Percentiles rank a stretch among this genome's conserved stretches.
Evolutionary conservation across 2,888 invertebrate genomes (phyloP).

Genomic region (Pollenia angustigena): DNA sequence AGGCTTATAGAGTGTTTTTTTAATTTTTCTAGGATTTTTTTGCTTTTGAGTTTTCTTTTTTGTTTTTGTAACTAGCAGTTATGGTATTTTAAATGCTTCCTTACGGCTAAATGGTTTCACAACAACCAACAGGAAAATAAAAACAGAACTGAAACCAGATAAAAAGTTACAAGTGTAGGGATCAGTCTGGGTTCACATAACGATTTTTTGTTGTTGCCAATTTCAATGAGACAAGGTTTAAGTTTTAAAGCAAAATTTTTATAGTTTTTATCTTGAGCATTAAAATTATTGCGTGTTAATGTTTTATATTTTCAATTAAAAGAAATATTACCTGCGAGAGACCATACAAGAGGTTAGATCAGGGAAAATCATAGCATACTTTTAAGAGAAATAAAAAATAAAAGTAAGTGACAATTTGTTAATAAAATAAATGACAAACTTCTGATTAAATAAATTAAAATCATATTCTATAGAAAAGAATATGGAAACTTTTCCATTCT

Average conservation of each 20-base stretch:
- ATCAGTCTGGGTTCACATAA: slow-evolving; percentile 50
- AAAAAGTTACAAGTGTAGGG: slow-evolving; percentile 55
- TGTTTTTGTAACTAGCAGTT: slow-evolving; percentile 56
- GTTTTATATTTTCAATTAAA: slow-evolving; percentile 60
- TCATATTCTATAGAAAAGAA: no score
- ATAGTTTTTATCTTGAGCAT: slow-evolving; percentile 3
- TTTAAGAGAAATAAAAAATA: no score
- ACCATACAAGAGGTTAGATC: not conserved
- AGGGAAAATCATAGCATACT: no score
- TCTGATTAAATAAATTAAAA: no score
- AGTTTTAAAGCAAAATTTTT: slow-evolving; percentile 27
- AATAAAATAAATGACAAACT: no score
- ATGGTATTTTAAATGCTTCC: slow-evolving; percentile 72
- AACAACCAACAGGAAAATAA: slow-evolving; percentile 28
- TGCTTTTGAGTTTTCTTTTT: not conserved
- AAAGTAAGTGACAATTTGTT: no score
- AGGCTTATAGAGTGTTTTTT: slow-evolving; percentile 64
- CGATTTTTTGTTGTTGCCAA: not conserved
- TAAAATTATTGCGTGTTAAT: slow-evolving; percentile 65
- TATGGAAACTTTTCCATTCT: no score
- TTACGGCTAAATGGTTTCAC: slow-evolving; percentile 66
- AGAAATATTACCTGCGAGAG: not conserved
- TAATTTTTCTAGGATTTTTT: slow-evolving; percentile 41
- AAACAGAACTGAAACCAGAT: slow-evolving; percentile 26
- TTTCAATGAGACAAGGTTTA: not conserved